These are phyloP conservation scores for Hipparchia semele DNA, from an alignment of 2,888 invertebrate genomes.

Conservation along the genomic window DNA sequence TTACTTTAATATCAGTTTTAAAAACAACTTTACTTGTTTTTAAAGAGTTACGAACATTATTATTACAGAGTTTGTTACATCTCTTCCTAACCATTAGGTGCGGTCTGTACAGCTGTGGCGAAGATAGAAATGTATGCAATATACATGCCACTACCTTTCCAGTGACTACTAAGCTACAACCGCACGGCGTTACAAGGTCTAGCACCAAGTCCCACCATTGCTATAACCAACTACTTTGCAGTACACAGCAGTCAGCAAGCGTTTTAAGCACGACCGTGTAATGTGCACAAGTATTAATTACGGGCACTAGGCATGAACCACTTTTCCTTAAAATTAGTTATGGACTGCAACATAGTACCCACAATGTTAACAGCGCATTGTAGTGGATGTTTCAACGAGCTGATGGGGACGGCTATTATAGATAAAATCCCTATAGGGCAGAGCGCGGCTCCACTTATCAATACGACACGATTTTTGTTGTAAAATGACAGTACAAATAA, in stretches of 20 bases:
- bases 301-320: not conserved
- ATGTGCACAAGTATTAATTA: not conserved
- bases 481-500: not conserved
- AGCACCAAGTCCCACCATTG: too few species aligned
- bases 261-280: not conserved
- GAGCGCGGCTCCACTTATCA: slow-evolving; percentile 43
- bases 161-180: too few species aligned
- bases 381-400: slow-evolving; percentile 38
- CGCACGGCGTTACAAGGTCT: too few species aligned
- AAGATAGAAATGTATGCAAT: too few species aligned
- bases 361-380: slow-evolving; percentile 35
- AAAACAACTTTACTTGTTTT: too few species aligned
- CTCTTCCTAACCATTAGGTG: too few species aligned
- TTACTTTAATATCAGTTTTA: too few species aligned
- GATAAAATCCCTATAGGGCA: slow-evolving; percentile 51
- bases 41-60: too few species aligned
- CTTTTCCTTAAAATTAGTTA: not conserved
- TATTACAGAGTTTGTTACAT: too few species aligned
- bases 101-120: too few species aligned
- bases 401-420: slow-evolving; percentile 53
- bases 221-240: too few species aligned
- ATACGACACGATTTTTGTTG: not conserved
- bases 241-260: not conserved
- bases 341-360: slow-evolving; percentile 15
- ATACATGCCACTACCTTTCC: too few species aligned